Evolutionary conservation across 1,140 invertebrate genomes (phyloP), one percentile per base, ranked within the genome.

Genomic region (Forficula auricularia): DNA sequence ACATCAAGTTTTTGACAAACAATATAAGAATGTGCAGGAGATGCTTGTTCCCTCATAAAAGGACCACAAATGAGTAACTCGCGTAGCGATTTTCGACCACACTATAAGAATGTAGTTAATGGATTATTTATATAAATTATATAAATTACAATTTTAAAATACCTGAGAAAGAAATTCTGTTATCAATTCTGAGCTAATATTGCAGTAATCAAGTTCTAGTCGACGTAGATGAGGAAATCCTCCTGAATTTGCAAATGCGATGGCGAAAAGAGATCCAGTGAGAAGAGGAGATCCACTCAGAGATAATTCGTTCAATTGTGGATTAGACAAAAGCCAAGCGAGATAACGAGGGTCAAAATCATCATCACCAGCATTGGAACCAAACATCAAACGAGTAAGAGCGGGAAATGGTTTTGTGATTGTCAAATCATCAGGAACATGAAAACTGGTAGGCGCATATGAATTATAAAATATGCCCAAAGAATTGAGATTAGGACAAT

Each of bases 181-280:
- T n/a, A 48, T 42, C 15, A 48, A 27, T 20, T 48, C 43, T 19
- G 43, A 19, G 3, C 38, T 38, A n/a, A 48, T 38, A 40, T 48
- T 48, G 20, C 47, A 48, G 20, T 48, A 45, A 39, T 45, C 47
- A 16, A 48, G 37, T 19, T 48, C 47, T n/a, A 48, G 32, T 19
- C 40, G 40, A n/a, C 42, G 32, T 15, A 48, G 32, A n/a, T 40
- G 22, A 16, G 43, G 47, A 18, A 46, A 48, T 27, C 31, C 20
- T 13, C 18, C 27, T 10, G 43, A 42, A 37, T 41, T 41, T 13
- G n/a, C 36, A 43, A 48, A 48, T 15, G 40, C 43, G 30, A 27
- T 20, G 9, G 19, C 30, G 34, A 48, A 48, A 4, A 48, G 27
- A 14, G 40, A 38, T 30, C 45, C 39, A 20, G 43, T 41, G 31